Base-by-base conservation (phyloP, 1,140 invertebrate species). In the Dreissena rostriformis region DNA sequence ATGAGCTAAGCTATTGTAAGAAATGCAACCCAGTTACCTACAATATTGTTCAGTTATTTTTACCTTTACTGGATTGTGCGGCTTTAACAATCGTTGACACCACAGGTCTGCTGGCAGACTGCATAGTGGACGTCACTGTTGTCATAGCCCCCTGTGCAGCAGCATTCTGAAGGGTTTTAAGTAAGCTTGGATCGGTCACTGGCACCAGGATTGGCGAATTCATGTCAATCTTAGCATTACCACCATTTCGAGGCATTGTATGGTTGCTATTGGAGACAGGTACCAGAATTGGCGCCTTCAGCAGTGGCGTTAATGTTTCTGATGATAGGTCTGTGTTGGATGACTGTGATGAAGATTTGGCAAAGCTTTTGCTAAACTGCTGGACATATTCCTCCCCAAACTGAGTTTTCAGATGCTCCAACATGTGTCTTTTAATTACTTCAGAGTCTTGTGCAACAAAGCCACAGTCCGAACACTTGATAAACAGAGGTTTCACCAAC, bases 381-480 rank as follows among this genome's bases (percentile, higher is more conserved):
- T 55, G 49, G 39, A 61, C 55, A 61, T 66, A 66, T n/a, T 49
- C 24, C 39, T 74, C 49, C 11, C 17, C 39, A 55, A 39, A 65
- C 15, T 74, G 61, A 51, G 72, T 55, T 55, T 72, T 74, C 22
- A 71, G 77, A 57, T 84, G 82, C 52, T 84, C 68, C 14, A 84
- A 74, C 90, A 93, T 91, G 74, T 93, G 92, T 28, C 85, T 84
- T 75, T 87, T 88, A 82, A 93, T 89, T 2, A 87, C 70, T 28
- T 91, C 88, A 49, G 87, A 86, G 66, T 90, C 87, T 39, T 78
- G 77, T 12, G 90, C 87, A 14, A 90, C 86, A 85, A 91, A 92
- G 10, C 92, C 91, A 90, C 92, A 93, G 72, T 91, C 92, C 0
- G 92, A 88, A 83, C 92, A 93, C 71, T 92, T 91, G 19, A 93